Base-by-base conservation (phyloP, 2,888 invertebrate genomes). In the Capitulum mitella region DNA sequence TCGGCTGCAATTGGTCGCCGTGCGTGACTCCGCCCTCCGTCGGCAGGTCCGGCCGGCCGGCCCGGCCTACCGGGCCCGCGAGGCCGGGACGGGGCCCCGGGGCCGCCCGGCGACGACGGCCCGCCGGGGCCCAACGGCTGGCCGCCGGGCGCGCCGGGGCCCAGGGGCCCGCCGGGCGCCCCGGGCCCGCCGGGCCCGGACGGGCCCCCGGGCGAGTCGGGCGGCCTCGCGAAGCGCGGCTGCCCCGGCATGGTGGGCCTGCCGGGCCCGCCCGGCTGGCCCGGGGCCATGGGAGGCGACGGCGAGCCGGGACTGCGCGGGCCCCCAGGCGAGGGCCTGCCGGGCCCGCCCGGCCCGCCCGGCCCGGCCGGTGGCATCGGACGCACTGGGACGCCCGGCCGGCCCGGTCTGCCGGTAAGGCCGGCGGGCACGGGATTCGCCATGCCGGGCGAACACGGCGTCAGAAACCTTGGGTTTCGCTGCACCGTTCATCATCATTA, bases 201-300 rank as follows among this genome's bases (percentile, higher is more conserved):
- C n/a, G n/a, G n/a, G n/a, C n/a, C n/a, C 1, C 79, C 74, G n/a
- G 83, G 86, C 79, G 80, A 91, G 29, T 90, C 77, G 19, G 82
- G 82, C 19, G 74, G 78, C 0, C 32, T 92, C 26, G 95, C 95
- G 76, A 89, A 89, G 1, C 89, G 93, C 82, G 95, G 95, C 79
- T 93, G 93, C 0, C 93, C 92, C 83, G 95, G 95, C 81, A 90
- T 90, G 48, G 85, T 88, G 78, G 95, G 95, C 22, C 91, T 91
- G 83, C 29, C 78, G 78, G 29, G 81, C 81, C 40, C 82, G 86
- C 82, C 84, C 82, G 80, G 82, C 82, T 32, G 88, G 88, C 79
- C 83, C 84, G 64, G 84, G 84, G 77, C 82, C 83, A 5, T 82
- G 80, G 58, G 78, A 78, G 26, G 83, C 83, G 12, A 81, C 80